Evolutionary conservation across 2,113 vertebrate species (phyloP), one percentile per base, ranked within the genome.

Genomic region (Hippolais icterina): DNA sequence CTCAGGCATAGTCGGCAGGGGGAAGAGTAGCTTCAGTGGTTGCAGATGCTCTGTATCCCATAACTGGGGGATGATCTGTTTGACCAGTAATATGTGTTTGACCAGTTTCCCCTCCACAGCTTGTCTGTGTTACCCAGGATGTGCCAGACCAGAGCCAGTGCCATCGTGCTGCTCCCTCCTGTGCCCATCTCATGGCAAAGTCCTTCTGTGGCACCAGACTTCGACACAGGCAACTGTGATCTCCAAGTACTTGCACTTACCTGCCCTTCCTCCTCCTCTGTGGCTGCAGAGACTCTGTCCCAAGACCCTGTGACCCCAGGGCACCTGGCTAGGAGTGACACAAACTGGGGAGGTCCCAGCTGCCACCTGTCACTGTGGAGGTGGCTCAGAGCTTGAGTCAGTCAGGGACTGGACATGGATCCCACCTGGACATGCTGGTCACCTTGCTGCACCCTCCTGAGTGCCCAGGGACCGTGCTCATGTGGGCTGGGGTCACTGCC

Each of bases 351-450:
- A 28, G 27, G 31, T 57, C 50, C 59, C 86, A 71, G 83, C 56
- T 68, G 49, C 8, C 83, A 23, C 59, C 47, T 1, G 2, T 16
- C 47, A 54, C 57, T 23, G 18, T 20, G 18, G 60, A 46, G 17
- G 12, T 5, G 52, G 56, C 70, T 84, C 76, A 91, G 95, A 59
- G 97, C 93, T 29, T 97, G 95, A 83, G 92, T 95, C 69, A 97
- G 81, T 61, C 94, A 88, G 42, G 85, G 83, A 10, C 95, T 3
- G 29, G 60, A 33, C 18, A 20, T 0, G 2, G 25, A 50, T 60
- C 33, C 59, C 46, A 21, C 10, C 39, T 5, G 44, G 39, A 35
- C 71, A 29, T 19, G 10, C 22, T 3, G 6, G 20, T 23, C 70
- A 72, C 47, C 29, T 27, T 33, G 18, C 37, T 3, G 1, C 15